Evolutionary conservation across 2,888 invertebrate genomes (phyloP).

Genomic region (Tetropium fuscum): DNA sequence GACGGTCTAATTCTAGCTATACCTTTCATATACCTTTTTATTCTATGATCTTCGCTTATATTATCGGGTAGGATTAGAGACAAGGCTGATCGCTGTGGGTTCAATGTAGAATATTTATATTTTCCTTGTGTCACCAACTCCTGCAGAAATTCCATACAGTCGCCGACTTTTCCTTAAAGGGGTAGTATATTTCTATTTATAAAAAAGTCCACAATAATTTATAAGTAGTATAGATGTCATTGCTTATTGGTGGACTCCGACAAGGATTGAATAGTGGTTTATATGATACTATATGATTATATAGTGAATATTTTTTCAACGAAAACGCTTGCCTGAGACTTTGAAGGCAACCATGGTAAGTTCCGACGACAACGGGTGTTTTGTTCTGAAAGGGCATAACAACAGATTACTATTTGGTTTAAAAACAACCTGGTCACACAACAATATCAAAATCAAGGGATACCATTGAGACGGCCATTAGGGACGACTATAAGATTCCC

Average conservation of each 20-base stretch:
- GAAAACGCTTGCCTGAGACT: not conserved
- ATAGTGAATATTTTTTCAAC: not conserved
- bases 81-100: not conserved
- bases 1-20: not conserved
- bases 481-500: slow-evolving; percentile 14
- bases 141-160: not conserved
- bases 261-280: not conserved
- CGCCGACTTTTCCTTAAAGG: not conserved
- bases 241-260: not conserved
- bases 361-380: not conserved
- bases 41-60: not conserved
- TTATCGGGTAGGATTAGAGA: not conserved
- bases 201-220: not conserved
- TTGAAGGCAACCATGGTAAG: not conserved
- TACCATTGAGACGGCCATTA: slow-evolving; percentile 17
- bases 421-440: not conserved
- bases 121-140: not conserved
- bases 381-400: not conserved
- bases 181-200: not conserved
- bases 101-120: not conserved
- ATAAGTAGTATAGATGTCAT: not conserved
- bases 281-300: not conserved
- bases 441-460: slow-evolving; percentile 4
- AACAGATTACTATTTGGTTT: not conserved
- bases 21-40: not conserved